Evolutionary conservation across 1,140 invertebrate species (phyloP), one percentile per base, ranked within the genome.

Genomic region (Aporrectodea caliginosa): DNA sequence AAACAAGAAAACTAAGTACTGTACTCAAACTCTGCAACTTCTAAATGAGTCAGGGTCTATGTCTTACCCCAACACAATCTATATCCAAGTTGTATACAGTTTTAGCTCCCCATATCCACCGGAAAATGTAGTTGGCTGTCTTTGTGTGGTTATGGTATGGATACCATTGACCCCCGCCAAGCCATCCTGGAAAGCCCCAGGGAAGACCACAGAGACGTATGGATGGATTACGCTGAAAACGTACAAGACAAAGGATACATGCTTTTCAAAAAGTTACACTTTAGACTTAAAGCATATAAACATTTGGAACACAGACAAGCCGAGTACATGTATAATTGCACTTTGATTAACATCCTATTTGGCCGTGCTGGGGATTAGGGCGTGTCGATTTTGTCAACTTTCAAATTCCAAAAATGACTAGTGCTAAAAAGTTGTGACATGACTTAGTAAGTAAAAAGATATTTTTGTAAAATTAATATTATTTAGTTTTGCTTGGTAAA

Each of bases 111-210:
- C 35, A 6, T 22, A 78, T 71, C 68, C 69, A 80, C 16, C 69
- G 58, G 27, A 72, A 34, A 31, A 80, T 71, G 35, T 80, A 80
- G 31, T 78, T 58, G 16, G 75, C 79, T 22, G 79, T 80, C 31
- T 35, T 77, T 0, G 6, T 72, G 58, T 27, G 27, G 69, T 80
- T 73, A 29, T 71, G 22, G 69, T 72, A 80, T 12, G 82, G 82
- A 31, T 73, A 34, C 69, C 70, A 75, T 1, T 35, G 30, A 22
- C 34, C 73, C 35, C 34, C 75, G 29, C 80, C 79, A 35, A 83
- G 72, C 82, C 82, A 83, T 0, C 82, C 82, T 73, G 82, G 82
- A 68, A 79, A 83, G 29, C 73, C 80, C 82, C 82, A 83, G 32
- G 82, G 31, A n/a, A 83, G 74, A 33, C 71, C 82, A 73, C 69